Percentiles rank a stretch among this genome's conserved stretches.
Conservation (phyloP, 2,888 invertebrate species). For the Schizaphis graminum region DNA sequence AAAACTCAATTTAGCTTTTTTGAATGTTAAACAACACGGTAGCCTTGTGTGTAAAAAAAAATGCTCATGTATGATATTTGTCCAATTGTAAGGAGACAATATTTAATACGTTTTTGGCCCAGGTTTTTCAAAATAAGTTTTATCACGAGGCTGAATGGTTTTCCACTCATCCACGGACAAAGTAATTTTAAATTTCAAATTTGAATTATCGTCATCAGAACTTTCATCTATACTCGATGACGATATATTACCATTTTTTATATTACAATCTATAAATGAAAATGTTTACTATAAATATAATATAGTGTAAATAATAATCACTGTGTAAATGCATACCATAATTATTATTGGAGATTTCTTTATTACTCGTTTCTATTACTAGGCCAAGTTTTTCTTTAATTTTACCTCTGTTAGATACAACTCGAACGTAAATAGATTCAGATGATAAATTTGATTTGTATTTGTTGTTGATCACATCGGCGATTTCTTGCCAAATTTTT, state of each 20-base stretch:
- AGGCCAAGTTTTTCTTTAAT: neutral
- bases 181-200: neutral
- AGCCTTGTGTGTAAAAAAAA: constrained; percentile 2
- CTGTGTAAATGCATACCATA: too few species aligned
- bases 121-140: neutral
- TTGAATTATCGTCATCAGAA: neutral
- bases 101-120: neutral
- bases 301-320: too few species aligned
- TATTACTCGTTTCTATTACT: neutral
- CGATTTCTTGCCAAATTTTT: neutral
- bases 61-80: neutral
- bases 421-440: neutral
- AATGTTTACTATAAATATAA: too few species aligned
- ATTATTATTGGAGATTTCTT: too few species aligned
- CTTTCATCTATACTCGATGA: neutral
- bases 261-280: neutral
- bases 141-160: neutral
- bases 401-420: neutral
- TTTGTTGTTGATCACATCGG: neutral
- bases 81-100: constrained; percentile 20
- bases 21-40: constrained; percentile 9
- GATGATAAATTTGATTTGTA: neutral
- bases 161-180: constrained; percentile 11
- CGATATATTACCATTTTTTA: neutral
- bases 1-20: neutral